Percentiles rank a stretch among this genome's conserved stretches.
Conservation (phyloP, 2,888 invertebrate species). For the Polydrusus pterygomalis region DNA sequence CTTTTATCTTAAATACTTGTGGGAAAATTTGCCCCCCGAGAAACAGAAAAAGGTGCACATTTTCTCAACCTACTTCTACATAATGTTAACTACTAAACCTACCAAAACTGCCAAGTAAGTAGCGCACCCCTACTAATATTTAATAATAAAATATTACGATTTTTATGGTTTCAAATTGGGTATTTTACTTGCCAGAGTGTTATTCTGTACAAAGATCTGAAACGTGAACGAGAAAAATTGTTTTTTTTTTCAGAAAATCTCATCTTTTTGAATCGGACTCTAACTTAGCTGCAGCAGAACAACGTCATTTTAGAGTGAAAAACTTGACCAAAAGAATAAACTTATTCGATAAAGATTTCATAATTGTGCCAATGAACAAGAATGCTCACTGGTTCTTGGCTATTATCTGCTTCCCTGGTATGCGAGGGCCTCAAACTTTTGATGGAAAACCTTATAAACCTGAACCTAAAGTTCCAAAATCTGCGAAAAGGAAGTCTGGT, state of each 20-base stretch:
- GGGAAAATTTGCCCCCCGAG: slow-evolving; percentile 80
- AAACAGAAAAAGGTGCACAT: slow-evolving; percentile 91
- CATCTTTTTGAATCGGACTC: slow-evolving; percentile 80
- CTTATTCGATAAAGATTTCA: slow-evolving; percentile 96
- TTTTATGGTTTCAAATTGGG: too few species aligned
- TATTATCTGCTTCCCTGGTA: slow-evolving; percentile 92
- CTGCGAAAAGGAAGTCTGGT: slow-evolving; percentile 57
- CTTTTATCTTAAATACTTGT: slow-evolving; percentile 94
- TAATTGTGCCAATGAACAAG: slow-evolving; percentile 98
- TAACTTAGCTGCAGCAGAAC: slow-evolving; percentile 84
- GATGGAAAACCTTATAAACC: slow-evolving; percentile 77
- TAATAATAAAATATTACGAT: too few species aligned
- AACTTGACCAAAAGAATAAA: slow-evolving; percentile 98
- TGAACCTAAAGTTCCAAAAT: slow-evolving; percentile 61
- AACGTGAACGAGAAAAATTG: too few species aligned
- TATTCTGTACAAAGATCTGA: slow-evolving; percentile 30
- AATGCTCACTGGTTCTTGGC: slow-evolving; percentile 99
- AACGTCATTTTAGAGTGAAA: slow-evolving; percentile 91
- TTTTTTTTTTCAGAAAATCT: slow-evolving; percentile 69
- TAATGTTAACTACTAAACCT: slow-evolving; percentile 89
- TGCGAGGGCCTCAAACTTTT: slow-evolving; percentile 82
- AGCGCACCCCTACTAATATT: too few species aligned
- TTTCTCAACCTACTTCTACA: slow-evolving; percentile 98
- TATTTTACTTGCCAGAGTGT: too few species aligned
- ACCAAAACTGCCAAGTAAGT: slow-evolving; percentile 77